Evolutionary conservation across 2,113 vertebrate genomes (phyloP), one percentile per base, ranked within the genome.

Genomic region (Galemys pyrenaicus): DNA sequence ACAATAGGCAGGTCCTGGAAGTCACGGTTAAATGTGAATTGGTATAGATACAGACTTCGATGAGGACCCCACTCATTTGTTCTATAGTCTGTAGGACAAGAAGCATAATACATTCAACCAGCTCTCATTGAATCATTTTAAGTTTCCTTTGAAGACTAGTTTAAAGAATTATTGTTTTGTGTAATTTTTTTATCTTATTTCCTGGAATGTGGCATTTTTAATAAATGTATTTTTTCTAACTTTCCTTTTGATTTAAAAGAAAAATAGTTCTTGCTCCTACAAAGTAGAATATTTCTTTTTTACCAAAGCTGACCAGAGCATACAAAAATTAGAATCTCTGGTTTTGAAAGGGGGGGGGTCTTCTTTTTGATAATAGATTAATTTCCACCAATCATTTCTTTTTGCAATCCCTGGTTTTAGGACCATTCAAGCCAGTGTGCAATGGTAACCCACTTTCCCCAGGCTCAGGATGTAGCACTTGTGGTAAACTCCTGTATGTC

Each of bases 331-430:
- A 97, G 91, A 97, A 95, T 91, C 39, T 94, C 94, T 97, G 37
- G 11, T 49, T 84, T 91, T 75, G 46, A 81, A 9, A 11, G 12
- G 9, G 12, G 79, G 19, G 20, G 19, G 5, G 11, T 94, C 74
- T 96, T 94, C 81, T 96, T 96, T 96, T 86, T 92, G 89, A 97
- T 95, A 96, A 97, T 77, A 94, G 96, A 97, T 97, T 98, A 97
- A 97, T 97, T 97, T 97, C 93, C 93, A 96, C 95, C 96, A 95
- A 94, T 90, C 73, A 83, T 87, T 98, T 96, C 94, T 93, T 97
- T 98, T 97, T 98, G 94, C 97, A 98, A 98, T 95, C 89, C 70
- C 86, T 98, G 97, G 87, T 98, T 97, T 97, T 97, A 97, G 58
- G 96, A 95, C 94, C 95, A 93, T 98, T 97, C 97, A 97, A 97